These are phyloP conservation scores for Malurus elegans DNA, from an alignment of 2,113 vertebrate genomes.

Conservation along the genomic window DNA sequence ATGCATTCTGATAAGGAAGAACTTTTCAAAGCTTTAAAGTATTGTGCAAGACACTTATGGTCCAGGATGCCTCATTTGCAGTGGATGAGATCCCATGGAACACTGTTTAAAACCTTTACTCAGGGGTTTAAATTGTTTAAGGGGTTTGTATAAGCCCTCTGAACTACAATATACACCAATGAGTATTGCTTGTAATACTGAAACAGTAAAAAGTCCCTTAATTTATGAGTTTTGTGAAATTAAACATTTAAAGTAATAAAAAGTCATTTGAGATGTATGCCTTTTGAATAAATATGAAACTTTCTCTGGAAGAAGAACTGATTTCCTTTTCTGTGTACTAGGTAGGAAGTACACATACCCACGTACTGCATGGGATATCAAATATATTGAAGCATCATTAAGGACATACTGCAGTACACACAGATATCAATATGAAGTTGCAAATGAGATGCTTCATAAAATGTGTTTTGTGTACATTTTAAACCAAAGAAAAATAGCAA, in stretches of 20 bases:
- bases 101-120: not conserved
- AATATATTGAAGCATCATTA: not conserved
- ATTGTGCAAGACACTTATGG: not conserved
- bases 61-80: not conserved
- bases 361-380: not conserved
- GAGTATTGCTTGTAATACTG: not conserved
- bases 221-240: not conserved
- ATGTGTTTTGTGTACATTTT: not conserved
- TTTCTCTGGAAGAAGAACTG: not conserved
- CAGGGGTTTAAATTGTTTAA: not conserved
- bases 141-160: not conserved
- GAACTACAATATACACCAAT: not conserved
- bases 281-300: constrained; percentile 21
- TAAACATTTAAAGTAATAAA: not conserved
- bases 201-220: not conserved
- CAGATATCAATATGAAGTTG: not conserved
- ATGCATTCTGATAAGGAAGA: not conserved
- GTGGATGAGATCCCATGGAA: not conserved
- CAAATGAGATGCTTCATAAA: not conserved
- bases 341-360: not conserved
- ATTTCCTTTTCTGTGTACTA: not conserved
- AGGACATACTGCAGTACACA: not conserved
- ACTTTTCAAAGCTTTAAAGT: not conserved
- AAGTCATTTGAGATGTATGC: not conserved
- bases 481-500: constrained; percentile 6